A percentile compares a stretch with the other conserved stretches of the same genome.
Conservation (phyloP, 2,797 vertebrate genomes). For the Calcarius lapponicus region DNA sequence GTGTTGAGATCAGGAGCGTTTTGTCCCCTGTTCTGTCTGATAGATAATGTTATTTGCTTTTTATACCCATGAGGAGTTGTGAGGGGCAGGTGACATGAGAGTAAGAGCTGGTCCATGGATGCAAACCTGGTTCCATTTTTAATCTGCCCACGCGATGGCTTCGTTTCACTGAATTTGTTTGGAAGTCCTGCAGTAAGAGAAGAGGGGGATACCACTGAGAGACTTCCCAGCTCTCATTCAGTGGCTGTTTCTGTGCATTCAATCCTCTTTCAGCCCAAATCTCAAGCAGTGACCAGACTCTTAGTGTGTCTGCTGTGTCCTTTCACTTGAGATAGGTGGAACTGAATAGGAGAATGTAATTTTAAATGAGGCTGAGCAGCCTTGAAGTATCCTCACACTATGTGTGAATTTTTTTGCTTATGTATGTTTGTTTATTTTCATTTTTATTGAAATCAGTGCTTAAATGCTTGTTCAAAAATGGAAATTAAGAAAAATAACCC, state of each 20-base stretch:
- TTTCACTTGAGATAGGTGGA: neutral
- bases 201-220: neutral
- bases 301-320: neutral
- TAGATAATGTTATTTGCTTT: neutral
- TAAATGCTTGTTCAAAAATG: neutral
- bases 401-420: neutral
- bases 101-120: neutral
- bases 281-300: neutral
- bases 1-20: neutral
- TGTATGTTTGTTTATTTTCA: neutral
- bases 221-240: neutral
- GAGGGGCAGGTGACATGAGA: neutral
- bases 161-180: neutral
- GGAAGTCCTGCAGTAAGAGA: neutral
- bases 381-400: neutral
- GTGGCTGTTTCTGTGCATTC: neutral
- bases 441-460: neutral
- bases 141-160: rapidly evolving
- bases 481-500: neutral
- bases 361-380: neutral
- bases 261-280: neutral
- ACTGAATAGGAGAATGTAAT: neutral
- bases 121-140: neutral
- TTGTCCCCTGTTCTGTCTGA: neutral
- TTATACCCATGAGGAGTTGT: rapidly evolving